Conservation (phyloP, 2,113 vertebrate species). For the Lamprologus ornatipinnis region DNA sequence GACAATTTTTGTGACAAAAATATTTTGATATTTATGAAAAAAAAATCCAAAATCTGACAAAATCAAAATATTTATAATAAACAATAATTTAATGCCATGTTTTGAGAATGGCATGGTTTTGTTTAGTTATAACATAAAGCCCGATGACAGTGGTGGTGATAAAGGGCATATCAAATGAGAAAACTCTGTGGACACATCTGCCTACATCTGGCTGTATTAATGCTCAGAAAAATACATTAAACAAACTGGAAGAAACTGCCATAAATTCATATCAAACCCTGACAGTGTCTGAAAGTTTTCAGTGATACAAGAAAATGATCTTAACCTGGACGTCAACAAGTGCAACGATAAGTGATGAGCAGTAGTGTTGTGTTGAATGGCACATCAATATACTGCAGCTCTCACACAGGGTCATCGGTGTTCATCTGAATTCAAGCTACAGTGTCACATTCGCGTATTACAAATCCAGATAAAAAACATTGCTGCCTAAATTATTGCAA, state of each 20-base stretch:
- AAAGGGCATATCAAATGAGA: neutral
- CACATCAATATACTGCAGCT: neutral
- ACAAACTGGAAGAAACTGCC: neutral
- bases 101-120: neutral
- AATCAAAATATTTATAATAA: neutral
- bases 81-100: neutral
- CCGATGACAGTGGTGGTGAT: neutral
- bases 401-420: neutral
- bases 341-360: accelerated
- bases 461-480: accelerated
- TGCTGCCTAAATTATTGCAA: neutral
- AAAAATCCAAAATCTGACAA: neutral
- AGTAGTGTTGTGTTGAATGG: neutral
- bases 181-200: neutral
- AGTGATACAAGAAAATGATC: neutral
- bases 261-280: neutral
- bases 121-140: neutral
- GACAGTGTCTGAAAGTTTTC: neutral
- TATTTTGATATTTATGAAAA: neutral
- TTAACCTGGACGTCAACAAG: neutral
- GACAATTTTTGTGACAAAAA: neutral
- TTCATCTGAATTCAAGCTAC: neutral
- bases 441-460: accelerated
- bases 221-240: neutral
- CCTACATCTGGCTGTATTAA: accelerated